Evolutionary conservation across 2,888 invertebrate genomes (phyloP).

Genomic region (Microctonus aethiopoides): DNA sequence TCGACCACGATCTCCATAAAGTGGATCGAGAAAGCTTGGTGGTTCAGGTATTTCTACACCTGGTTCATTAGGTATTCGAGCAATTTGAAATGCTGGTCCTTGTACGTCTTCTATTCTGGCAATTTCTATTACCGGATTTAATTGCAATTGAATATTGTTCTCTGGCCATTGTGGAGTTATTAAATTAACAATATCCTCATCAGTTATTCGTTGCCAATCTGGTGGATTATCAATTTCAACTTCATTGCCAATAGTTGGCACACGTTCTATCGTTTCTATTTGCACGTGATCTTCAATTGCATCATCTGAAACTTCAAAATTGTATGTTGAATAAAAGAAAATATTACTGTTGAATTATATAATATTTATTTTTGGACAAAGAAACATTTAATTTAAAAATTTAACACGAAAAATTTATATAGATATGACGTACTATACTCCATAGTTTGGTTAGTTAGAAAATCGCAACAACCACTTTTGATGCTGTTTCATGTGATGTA

Average conservation of each 20-base stretch:
- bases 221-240: constrained; percentile 10
- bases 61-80: background rate
- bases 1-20: background rate
- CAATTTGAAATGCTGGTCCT: background rate
- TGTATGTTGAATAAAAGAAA: background rate
- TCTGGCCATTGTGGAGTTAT: background rate
- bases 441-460: background rate
- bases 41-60: background rate
- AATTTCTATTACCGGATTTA: background rate
- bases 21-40: background rate
- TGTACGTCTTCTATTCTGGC: constrained; percentile 4
- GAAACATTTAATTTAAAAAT: background rate
- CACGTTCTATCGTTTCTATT: constrained; percentile 10
- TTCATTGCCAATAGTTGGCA: constrained; percentile 17
- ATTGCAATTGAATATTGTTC: background rate
- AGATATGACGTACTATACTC: constrained; percentile 2
- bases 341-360: background rate
- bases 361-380: background rate
- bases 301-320: constrained; percentile 11
- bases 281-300: constrained; percentile 6
- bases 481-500: background rate
- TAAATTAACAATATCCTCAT: background rate
- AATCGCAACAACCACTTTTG: background rate
- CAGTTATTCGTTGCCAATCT: background rate
- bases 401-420: background rate